Evolutionary conservation across 2,888 invertebrate species (phyloP).

Genomic region (Adelognathus sp.): DNA sequence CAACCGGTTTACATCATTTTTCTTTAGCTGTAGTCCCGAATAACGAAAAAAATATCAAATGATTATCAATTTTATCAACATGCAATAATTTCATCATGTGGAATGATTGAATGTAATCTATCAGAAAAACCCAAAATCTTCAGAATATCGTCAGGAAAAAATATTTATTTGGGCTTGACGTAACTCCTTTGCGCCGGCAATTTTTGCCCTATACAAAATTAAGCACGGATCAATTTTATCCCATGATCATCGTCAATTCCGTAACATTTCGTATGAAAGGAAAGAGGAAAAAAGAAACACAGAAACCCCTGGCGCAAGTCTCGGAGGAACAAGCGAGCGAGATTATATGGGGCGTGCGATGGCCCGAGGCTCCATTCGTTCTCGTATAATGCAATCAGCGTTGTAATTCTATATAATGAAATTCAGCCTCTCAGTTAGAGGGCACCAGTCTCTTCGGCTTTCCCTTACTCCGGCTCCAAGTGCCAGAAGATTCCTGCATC

Average conservation of each 20-base stretch:
- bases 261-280: slow-evolving; percentile 6
- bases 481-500: slow-evolving; percentile 28
- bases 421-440: slow-evolving; percentile 49
- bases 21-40: neutral
- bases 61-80: neutral
- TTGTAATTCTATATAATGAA: slow-evolving; percentile 56
- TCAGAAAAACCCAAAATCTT: too few species aligned
- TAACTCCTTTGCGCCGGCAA: neutral
- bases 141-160: too few species aligned
- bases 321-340: neutral
- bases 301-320: neutral
- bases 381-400: slow-evolving; percentile 42
- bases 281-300: neutral
- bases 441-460: neutral
- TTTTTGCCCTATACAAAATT: neutral
- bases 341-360: neutral
- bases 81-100: too few species aligned
- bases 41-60: neutral
- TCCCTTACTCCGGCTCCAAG: neutral
- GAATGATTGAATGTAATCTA: too few species aligned
- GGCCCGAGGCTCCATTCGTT: slow-evolving; percentile 28
- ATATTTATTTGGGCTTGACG: neutral
- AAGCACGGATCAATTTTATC: neutral
- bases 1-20: neutral
- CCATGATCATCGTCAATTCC: neutral